These are phyloP conservation scores for Strigops habroptila DNA, from an alignment of 2,113 vertebrate species.

Conservation along the genomic window DNA sequence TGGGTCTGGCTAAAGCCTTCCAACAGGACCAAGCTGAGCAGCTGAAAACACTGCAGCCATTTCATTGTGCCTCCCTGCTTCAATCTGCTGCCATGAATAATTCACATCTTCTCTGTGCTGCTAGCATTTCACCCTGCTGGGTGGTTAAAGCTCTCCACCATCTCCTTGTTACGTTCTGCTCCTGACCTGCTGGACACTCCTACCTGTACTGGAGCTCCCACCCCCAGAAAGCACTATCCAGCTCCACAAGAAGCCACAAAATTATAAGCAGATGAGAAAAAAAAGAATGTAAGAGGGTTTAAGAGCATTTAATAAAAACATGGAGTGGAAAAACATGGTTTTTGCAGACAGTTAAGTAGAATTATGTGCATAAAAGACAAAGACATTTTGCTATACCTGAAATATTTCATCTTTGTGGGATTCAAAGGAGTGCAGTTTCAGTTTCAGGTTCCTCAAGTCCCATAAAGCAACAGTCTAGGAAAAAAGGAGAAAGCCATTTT, in stretches of 20 bases:
- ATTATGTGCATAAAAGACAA: neutral
- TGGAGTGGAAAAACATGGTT: neutral
- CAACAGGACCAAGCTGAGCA: neutral
- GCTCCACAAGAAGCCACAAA: neutral
- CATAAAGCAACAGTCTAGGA: slow-evolving; percentile 92
- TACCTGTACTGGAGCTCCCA: neutral
- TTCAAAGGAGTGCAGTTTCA: slow-evolving; percentile 98
- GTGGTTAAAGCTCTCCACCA: neutral
- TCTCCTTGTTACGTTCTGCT: neutral
- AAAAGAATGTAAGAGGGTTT: neutral
- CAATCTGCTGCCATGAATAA: slow-evolving; percentile 53
- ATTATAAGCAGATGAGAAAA: neutral
- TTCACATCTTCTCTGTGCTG: neutral
- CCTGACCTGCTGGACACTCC: neutral
- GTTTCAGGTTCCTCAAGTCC: slow-evolving; percentile 95
- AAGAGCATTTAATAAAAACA: neutral
- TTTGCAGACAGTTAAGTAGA: neutral
- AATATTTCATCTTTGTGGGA: slow-evolving; percentile 99
- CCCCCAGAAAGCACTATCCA: neutral
- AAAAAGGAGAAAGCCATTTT: neutral
- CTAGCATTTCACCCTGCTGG: neutral
- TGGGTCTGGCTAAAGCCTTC: neutral
- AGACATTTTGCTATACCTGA: slow-evolving; percentile 78
- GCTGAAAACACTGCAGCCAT: neutral
- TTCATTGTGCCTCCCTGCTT: neutral